Evolutionary conservation across 2,888 invertebrate genomes (phyloP).

Genomic region (Mesorhabditis belari): DNA sequence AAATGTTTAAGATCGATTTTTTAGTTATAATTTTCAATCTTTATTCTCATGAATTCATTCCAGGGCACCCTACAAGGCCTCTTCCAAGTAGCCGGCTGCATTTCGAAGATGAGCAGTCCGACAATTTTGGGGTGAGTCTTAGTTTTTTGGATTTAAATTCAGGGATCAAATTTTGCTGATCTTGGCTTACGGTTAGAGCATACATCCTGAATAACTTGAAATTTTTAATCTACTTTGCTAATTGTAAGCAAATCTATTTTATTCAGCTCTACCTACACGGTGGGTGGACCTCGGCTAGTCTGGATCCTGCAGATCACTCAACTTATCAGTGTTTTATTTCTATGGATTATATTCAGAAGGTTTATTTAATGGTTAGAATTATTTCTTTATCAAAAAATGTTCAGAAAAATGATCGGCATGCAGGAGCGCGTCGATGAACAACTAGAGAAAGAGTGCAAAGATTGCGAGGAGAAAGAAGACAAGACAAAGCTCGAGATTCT

Average conservation of each 20-base stretch:
- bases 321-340: neutral
- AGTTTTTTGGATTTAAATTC: neutral
- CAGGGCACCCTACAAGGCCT: neutral
- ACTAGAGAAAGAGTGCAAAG: neutral
- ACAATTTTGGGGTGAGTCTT: neutral
- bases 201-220: neutral
- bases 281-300: neutral
- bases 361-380: neutral
- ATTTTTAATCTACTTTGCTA: too few relatives aligned
- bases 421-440: neutral
- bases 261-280: neutral
- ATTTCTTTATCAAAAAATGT: neutral
- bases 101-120: neutral
- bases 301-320: neutral
- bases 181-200: neutral
- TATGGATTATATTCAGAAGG: neutral
- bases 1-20: too few relatives aligned
- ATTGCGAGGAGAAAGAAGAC: neutral
- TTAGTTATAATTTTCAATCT: neutral
- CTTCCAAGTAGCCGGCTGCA: neutral
- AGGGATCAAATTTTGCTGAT: neutral
- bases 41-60: neutral
- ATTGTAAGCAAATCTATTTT: too few relatives aligned
- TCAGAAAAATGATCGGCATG: neutral
- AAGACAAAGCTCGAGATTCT: neutral